These are phyloP conservation scores for Phaonia tiefii DNA, from an alignment of 2,888 invertebrate genomes.

Conservation along the genomic window DNA sequence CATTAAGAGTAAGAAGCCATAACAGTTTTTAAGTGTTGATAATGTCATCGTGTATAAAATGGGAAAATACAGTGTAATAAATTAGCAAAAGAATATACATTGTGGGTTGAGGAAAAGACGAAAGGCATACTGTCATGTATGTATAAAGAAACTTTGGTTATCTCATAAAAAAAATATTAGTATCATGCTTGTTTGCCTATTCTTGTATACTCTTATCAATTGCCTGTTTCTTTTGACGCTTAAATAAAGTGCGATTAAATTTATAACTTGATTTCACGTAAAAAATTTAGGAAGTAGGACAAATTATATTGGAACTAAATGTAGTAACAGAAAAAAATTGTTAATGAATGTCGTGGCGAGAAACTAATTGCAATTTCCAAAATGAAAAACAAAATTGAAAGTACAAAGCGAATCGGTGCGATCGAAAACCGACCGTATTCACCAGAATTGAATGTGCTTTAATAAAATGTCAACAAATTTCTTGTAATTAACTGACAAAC, in stretches of 20 bases:
- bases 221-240: not conserved
- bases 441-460: no score
- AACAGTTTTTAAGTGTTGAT: constrained; percentile 47
- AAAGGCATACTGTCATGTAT: no score
- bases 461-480: no score
- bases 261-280: not conserved
- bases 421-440: no score
- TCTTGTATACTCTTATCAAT: not conserved
- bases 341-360: no score
- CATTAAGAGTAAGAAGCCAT: not conserved
- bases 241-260: constrained; percentile 6
- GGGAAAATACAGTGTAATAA: constrained; percentile 49
- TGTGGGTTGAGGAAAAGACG: no score
- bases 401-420: no score
- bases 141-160: constrained; percentile 15
- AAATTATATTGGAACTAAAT: no score
- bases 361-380: no score
- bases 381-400: no score
- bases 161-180: constrained; percentile 28
- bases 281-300: not conserved
- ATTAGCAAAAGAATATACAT: constrained; percentile 24
- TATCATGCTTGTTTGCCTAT: constrained; percentile 10
- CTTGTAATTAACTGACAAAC: no score
- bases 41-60: constrained; percentile 51
- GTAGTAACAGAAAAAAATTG: no score